Evolutionary conservation across 2,113 vertebrate genomes (phyloP), one percentile per base, ranked within the genome.

Genomic region (Sitta europaea): DNA sequence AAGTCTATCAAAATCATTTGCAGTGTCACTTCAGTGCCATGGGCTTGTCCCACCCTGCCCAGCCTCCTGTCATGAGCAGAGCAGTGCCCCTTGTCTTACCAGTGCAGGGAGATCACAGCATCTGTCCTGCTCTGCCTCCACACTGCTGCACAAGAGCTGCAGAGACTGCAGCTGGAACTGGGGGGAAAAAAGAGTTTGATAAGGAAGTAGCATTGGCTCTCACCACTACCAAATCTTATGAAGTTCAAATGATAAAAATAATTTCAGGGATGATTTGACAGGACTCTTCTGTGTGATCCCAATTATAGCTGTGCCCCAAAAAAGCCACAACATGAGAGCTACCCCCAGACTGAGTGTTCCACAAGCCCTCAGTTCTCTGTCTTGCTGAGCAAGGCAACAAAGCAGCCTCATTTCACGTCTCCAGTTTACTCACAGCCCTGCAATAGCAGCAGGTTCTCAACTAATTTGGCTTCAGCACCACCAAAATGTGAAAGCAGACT

Each of bases 111-210:
- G 98, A 81, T 99, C 98, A 21, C 99, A 99, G 97, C 99, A 99
- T 67, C 90, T 96, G 88, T 99, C 99, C 36, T 98, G 97, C 17
- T 97, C 97, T 3, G 98, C 97, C 98, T 98, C 99, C 3, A 96
- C 95, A 9, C 97, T 99, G 94, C 98, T 98, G 94, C 99, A 99
- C 65, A 98, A 11, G 3, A 99, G 97, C 96, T 98, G 98, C 97
- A 99, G 98, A n/a, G 97, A 97, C 97, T 99, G 99, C 76, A 99
- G 97, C 98, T 99, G 99, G n/a, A 99, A 98, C 99, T 99, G 67
- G 1, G 6, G 43, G 16, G 1, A 4, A 28, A 63, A 40, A 65
- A 72, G 28, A 33, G 15, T 59, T 68, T 55, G 57, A 45, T 14
- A 11, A 45, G 53, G 42, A 73, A 54, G 13, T 1, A 42, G 6